Evolutionary conservation across 2,113 vertebrate species (phyloP).

Genomic region (Bufo gargarizans): DNA sequence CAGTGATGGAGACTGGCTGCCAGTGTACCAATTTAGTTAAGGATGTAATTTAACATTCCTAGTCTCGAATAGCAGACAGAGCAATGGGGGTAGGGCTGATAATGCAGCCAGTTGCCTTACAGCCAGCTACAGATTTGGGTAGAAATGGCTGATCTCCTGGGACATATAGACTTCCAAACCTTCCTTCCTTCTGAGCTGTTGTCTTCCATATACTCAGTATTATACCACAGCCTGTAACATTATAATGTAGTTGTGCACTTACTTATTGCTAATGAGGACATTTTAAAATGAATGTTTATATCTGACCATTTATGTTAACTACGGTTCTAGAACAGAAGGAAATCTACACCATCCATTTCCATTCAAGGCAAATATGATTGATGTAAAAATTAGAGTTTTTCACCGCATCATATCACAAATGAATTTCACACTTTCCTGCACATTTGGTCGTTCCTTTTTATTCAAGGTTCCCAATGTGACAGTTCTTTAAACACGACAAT

Average conservation of each 20-base stretch:
- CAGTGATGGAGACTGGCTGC: no score
- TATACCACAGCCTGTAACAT: background rate
- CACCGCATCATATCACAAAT: conserved; percentile 22
- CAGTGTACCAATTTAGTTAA: no score
- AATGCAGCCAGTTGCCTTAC: no score
- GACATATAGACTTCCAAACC: no score
- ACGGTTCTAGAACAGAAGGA: conserved; percentile 7
- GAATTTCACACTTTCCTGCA: conserved; percentile 46
- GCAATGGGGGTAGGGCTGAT: no score
- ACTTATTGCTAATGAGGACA: background rate
- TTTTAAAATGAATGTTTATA: conserved; percentile 12
- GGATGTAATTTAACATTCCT: no score
- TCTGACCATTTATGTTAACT: background rate
- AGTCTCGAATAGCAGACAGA: no score
- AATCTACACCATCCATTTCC: background rate
- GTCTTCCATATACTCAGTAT: background rate
- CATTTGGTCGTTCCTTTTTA: conserved; percentile 36
- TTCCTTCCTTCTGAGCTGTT: no score
- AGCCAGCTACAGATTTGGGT: no score
- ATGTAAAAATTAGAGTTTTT: conserved; percentile 10
- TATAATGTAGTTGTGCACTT: background rate
- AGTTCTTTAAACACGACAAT: conserved; percentile 48
- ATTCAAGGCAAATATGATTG: conserved; percentile 16
- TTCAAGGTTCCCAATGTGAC: conserved; percentile 42
- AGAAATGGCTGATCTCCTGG: no score